phyloP scores from a whole-genome alignment of 1,140 invertebrate genomes.

The Drosophila varians region DNA sequence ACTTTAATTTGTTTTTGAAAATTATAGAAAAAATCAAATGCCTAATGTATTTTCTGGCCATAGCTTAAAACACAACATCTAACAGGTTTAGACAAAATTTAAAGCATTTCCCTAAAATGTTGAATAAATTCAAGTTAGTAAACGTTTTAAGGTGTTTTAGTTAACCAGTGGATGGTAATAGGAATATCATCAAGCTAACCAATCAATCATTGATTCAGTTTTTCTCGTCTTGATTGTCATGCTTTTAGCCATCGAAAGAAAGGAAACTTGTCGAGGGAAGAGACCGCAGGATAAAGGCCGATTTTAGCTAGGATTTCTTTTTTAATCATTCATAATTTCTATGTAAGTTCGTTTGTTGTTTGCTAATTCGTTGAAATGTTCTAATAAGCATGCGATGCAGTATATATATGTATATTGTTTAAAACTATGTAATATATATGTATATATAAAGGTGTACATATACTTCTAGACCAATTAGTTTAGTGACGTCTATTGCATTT shows the following conservation, averaged over 20 bases:
- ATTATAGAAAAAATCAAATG: slow-evolving; percentile 54
- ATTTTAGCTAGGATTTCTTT: slow-evolving; percentile 20
- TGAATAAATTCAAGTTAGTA: neutral
- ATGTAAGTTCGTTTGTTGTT: slow-evolving; percentile 71
- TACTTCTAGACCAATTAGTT: slow-evolving; percentile 25
- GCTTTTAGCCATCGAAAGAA: slow-evolving; percentile 66
- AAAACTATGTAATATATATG: slow-evolving; percentile 25
- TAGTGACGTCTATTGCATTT: slow-evolving; percentile 25
- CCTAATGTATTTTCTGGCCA: slow-evolving; percentile 26
- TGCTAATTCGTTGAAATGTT: slow-evolving; percentile 74
- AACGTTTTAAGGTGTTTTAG: slow-evolving; percentile 14
- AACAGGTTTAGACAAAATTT: slow-evolving; percentile 39
- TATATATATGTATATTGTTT: slow-evolving; percentile 39
- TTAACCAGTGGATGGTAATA: slow-evolving; percentile 42
- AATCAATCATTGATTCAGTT: slow-evolving; percentile 49
- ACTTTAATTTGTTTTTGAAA: slow-evolving; percentile 26
- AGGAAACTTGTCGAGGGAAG: neutral
- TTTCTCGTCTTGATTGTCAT: slow-evolving; percentile 71
- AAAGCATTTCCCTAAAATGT: slow-evolving; percentile 18
- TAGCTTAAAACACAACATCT: slow-evolving; percentile 64
- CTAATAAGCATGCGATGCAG: slow-evolving; percentile 66
- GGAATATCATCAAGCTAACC: slow-evolving; percentile 12
- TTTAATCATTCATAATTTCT: slow-evolving; percentile 13
- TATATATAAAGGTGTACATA: slow-evolving; percentile 38
- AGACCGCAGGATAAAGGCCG: slow-evolving; percentile 13